Base-by-base conservation (phyloP, 2,888 invertebrate genomes). In the Sericinus montela region DNA sequence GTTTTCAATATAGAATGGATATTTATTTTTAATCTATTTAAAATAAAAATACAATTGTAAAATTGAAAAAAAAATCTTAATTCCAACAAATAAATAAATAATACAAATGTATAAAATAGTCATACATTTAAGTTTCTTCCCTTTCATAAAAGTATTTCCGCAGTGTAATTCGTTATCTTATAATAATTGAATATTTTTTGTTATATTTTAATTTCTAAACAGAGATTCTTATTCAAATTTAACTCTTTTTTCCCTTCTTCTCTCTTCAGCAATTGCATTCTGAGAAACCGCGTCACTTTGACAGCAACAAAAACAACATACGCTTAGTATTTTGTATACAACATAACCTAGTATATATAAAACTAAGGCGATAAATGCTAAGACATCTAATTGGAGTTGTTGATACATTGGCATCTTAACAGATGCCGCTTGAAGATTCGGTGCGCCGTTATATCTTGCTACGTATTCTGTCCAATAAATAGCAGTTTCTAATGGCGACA, bases 391-490 rank as follows among this genome's bases (percentile, higher is more conserved):
- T 41, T 89, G 86, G 3, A 78, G 61, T 52, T 86, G 80, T 54
- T 80, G 78, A 66, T 87, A 86, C 56, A 74, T 63, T 0, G 88
- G 81, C 14, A 74, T 56, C 29, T 63, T 68, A 0, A 79, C 72
- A 60, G 83, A 78, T 34, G 71, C 60, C 48, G 86, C 71, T 55
- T 69, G 69, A 1, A 89, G 68, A 57, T 87, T 79, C 0, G 84
- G 84, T 10, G 85, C 77, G 1, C 88, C 88, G 15, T 70, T 72
- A 51, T 88, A 81, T 16, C 87, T 67, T 23, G 91, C 76, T 54
- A 91, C 86, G 61, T 91, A 90, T 57, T 92, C 91, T 10, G 89
- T 86, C 86, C 91, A 91, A 72, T 91, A 91, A 62, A 91, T 75
- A 48, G 91, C 91, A 19, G 79, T 86, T 50, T 91, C 87, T 40